Evolutionary conservation across 2,797 vertebrate species (phyloP).

Genomic region (Dendrocincla tyrannina): DNA sequence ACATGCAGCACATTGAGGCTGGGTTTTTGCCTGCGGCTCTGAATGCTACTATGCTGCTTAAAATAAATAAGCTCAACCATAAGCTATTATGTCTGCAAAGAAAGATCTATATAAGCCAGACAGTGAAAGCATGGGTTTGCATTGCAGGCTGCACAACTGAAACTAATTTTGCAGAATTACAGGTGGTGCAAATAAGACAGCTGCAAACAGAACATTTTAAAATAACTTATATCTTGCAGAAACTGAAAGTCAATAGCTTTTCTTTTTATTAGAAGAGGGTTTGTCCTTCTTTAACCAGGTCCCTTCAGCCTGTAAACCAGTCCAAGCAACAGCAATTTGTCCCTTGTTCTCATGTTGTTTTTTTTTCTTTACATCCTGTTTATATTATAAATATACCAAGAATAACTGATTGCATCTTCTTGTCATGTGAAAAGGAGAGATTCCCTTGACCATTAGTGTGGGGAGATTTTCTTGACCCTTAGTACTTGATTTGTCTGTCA

Average conservation of each 20-base stretch:
- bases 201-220: neutral
- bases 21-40: neutral
- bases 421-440: neutral
- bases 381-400: neutral
- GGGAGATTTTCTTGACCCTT: neutral
- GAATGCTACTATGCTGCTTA: neutral
- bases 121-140: neutral
- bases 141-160: slow-evolving; percentile 19
- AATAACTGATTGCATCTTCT: neutral
- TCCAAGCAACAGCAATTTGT: neutral
- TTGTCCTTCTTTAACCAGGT: neutral
- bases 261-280: neutral
- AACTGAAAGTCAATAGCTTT: neutral
- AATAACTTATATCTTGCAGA: neutral
- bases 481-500: neutral
- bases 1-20: neutral
- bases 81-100: neutral
- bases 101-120: neutral
- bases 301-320: neutral
- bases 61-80: neutral
- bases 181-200: neutral
- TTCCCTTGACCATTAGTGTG: neutral
- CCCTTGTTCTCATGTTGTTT: neutral
- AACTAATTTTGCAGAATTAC: slow-evolving; percentile 42
- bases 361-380: neutral